Evolutionary conservation across 2,888 invertebrate genomes (phyloP).

Genomic region (Ommatoiulus sabulosus): DNA sequence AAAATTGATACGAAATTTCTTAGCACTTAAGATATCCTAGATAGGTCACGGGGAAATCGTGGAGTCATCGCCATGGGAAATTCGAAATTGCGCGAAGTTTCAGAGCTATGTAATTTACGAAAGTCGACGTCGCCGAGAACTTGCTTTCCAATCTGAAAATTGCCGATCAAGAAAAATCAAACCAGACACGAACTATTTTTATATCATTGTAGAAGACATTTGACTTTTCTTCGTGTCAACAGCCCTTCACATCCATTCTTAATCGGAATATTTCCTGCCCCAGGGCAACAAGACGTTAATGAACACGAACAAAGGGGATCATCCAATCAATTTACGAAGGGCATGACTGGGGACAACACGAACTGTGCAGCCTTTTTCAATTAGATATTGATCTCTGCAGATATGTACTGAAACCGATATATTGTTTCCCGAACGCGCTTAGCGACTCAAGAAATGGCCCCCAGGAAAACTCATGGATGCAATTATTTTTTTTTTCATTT

Average conservation of each 20-base stretch:
- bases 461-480: background rate
- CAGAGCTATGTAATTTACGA: background rate
- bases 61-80: background rate
- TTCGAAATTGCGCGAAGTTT: background rate
- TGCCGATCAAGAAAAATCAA: background rate
- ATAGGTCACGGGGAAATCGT: no score
- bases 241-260: background rate
- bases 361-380: background rate
- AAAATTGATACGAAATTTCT: no score
- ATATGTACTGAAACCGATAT: background rate
- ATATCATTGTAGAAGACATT: background rate
- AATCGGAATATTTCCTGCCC: background rate
- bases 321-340: background rate
- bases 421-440: background rate
- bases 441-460: background rate
- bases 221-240: background rate
- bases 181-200: background rate
- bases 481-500: slow-evolving; percentile 6
- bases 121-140: no score
- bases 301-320: background rate
- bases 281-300: background rate
- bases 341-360: background rate
- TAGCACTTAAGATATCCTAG: no score
- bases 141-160: background rate
- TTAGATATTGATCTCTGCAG: background rate